Base-by-base conservation (phyloP, 2,113 vertebrate genomes). In the Otis tarda region DNA sequence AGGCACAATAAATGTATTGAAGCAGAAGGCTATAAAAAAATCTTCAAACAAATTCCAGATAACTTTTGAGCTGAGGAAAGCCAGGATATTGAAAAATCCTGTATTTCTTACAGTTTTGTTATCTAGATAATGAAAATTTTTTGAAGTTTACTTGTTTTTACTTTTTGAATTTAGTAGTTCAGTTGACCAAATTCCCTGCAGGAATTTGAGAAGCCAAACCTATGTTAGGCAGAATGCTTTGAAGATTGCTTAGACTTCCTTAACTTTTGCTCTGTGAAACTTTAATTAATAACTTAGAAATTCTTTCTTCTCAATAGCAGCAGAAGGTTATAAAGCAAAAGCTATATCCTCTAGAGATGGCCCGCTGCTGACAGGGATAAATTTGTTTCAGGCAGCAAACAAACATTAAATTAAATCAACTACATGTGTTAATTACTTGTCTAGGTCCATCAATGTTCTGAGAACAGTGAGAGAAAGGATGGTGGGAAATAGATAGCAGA, bases 341-440 rank as follows among this genome's bases (percentile, higher is more conserved):
- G 35, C 57, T 76, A 2, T 82, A 68, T 85, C 5, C 52, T 87
- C 50, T 83, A 68, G 45, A 41, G 37, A 59, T 65, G 17, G 16
- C 30, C 19, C 45, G 25, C 11, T 95, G 53, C 49, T 83, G 57
- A 85, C 35, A 43, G 35, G 49, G 64, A 43, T 73, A 79, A 78
- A 91, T 87, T 83, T 71, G 24, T 93, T 89, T 83, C 61, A 75
- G 35, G 27, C 50, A 79, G 45, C 39, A 93, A 91, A 68, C 31
- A 81, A 91, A 84, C 10, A 69, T 23, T 22, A 89, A 94, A 63
- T 93, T 35, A 89, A 91, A 79, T 87, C 73, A 91, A 49, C 64
- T 60, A 39, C 27, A 82, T 71, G 23, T 64, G 37, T 79, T 87
- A 94, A 87, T 87, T 75, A 68, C 61, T 83, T 93, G 61, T 7